Evolutionary conservation across 2,888 invertebrate genomes (phyloP), one percentile per base, ranked within the genome.

Genomic region (Phortica okadai): DNA sequence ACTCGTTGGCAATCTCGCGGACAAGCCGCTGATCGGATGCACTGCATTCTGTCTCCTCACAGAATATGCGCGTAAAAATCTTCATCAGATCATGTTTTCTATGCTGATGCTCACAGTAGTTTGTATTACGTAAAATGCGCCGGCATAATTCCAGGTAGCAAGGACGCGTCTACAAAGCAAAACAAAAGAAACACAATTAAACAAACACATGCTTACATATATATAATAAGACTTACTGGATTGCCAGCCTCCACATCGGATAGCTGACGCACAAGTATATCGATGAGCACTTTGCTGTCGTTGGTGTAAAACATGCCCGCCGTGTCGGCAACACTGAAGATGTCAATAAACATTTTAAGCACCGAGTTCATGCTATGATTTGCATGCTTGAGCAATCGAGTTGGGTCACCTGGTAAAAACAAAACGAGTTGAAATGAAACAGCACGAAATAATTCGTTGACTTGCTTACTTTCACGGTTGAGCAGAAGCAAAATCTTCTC

Each of bases 221-320:
- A 33, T 33, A 5, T 33, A 33, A 33, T 21, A 2, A 21, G 42
- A 83, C 84, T 91, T 92, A 97, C 96, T 93, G 93, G 92, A 90
- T 98, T 98, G 42, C 97, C 97, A 6, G 97, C 94, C 64, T 97
- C 95, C 79, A 98, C 93, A 91, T 99, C 98, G 2, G 97, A 95
- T 42, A 99, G 93, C 91, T 98, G 97, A 72, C 98, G 93, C 73
- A 97, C 95, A 75, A 98, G 95, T 88, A 99, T 98, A 90, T 98
- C 99, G 79, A 98, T 95, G 77, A 98, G 93, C 64, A 98, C 98
- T 92, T 96, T 97, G 62, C 96, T 95, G 90, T 99, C 99, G 89
- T 98, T 99, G 0, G 98, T 97, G 91, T 99, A 99, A 92, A 98
- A 97, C 80, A 98, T 93, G 82, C 94, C 94, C 0, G 98, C 96